These are phyloP conservation scores for Heliconius erato DNA, from an alignment of 2,888 invertebrate species.

Conservation along the genomic window DNA sequence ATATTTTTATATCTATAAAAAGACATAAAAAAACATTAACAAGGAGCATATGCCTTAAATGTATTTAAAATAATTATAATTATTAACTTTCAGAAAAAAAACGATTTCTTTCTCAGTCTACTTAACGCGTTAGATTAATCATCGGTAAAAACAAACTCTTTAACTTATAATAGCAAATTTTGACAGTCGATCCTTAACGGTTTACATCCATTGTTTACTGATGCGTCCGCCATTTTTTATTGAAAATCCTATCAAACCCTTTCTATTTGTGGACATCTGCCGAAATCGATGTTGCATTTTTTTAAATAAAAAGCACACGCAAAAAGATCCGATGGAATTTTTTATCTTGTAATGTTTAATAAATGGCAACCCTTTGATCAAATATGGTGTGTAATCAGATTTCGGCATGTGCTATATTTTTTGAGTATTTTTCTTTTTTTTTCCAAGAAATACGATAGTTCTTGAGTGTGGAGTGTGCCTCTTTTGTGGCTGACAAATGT, in stretches of 20 bases:
- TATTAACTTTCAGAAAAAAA: constrained; percentile 37
- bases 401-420: constrained; percentile 84
- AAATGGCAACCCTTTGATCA: constrained; percentile 83
- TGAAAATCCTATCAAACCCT: constrained; percentile 78
- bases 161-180: constrained; percentile 74
- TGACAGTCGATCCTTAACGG: constrained; percentile 80
- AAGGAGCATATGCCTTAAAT: neutral
- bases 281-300: constrained; percentile 85
- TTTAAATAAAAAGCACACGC: constrained; percentile 79
- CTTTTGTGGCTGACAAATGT: constrained; percentile 78
- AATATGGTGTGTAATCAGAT: constrained; percentile 82
- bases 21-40: neutral
- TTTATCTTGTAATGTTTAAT: constrained; percentile 77
- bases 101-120: constrained; percentile 54
- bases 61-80: neutral
- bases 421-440: constrained; percentile 58
- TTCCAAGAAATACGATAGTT: constrained; percentile 80
- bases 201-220: constrained; percentile 75
- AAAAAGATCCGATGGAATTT: constrained; percentile 72
- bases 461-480: constrained; percentile 82
- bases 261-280: constrained; percentile 84
- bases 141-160: constrained; percentile 67
- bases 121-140: constrained; percentile 62
- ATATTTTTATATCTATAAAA: neutral
- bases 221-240: constrained; percentile 75